Conservation (phyloP, 2,113 vertebrate species). For the Montifringilla adamsi region DNA sequence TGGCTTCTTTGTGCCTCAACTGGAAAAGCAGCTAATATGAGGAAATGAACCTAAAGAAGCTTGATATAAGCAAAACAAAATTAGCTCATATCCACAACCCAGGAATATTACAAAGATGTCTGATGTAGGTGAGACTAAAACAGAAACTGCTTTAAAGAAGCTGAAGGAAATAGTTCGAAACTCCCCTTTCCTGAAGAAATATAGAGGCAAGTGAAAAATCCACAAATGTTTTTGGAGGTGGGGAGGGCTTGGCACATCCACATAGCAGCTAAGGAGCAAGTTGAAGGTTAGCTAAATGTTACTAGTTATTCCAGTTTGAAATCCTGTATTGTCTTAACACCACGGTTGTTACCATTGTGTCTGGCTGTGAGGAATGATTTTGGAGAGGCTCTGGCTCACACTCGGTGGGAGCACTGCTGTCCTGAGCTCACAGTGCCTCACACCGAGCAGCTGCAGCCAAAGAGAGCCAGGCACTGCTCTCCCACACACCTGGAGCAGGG, state of each 20-base stretch:
- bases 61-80: neutral
- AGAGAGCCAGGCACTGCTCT: neutral
- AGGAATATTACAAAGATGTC: neutral
- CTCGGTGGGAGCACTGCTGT: accelerated
- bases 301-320: neutral
- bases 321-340: neutral
- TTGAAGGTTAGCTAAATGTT: neutral
- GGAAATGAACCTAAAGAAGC: neutral
- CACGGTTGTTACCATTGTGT: neutral
- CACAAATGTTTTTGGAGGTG: neutral
- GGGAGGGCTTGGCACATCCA: neutral
- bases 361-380: neutral
- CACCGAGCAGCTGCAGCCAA: neutral
- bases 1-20: neutral
- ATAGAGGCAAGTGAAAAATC: neutral
- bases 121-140: neutral
- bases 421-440: neutral
- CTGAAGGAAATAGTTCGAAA: neutral
- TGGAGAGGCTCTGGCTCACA: neutral
- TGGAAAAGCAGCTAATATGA: neutral
- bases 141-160: neutral
- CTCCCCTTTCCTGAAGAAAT: neutral
- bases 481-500: neutral
- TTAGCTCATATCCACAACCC: neutral
- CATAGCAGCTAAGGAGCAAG: neutral